Evolutionary conservation across 2,797 vertebrate genomes (phyloP).

Genomic region (Mallotus villosus): DNA sequence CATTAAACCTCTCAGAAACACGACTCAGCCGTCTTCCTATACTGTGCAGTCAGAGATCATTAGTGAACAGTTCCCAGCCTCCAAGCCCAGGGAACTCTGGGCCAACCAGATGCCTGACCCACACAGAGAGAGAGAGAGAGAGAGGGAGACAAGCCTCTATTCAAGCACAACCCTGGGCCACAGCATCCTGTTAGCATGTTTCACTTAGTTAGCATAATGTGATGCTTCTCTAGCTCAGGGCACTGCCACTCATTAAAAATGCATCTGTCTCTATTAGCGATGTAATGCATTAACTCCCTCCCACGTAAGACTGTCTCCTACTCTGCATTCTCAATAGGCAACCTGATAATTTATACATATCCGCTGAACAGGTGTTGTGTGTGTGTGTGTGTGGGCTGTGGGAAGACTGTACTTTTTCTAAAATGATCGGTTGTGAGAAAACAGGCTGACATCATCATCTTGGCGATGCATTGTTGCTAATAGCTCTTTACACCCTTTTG

Average conservation of each 20-base stretch:
- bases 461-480: not conserved
- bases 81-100: conserved; percentile 6
- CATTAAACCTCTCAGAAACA: too few relatives aligned
- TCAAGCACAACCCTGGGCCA: conserved; percentile 36
- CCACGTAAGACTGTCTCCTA: conserved; percentile 25
- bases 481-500: not conserved
- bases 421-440: not conserved
- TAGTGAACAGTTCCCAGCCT: conserved; percentile 33
- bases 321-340: conserved; percentile 14
- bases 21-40: too few relatives aligned
- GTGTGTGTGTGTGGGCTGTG: not conserved
- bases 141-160: conserved; percentile 1
- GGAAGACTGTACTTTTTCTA: not conserved
- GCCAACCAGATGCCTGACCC: not conserved
- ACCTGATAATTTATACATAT: not conserved
- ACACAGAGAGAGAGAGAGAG: not conserved
- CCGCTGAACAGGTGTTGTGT: not conserved
- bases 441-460: not conserved
- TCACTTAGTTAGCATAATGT: conserved; percentile 68
- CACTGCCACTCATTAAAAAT: conserved; percentile 70
- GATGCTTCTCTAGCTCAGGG: conserved; percentile 60
- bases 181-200: conserved; percentile 55
- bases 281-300: conserved; percentile 52
- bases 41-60: too few relatives aligned
- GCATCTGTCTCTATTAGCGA: conserved; percentile 69